A percentile compares a stretch with the other conserved stretches of the same genome.
These are phyloP conservation scores for Gnathonemus longibarbis DNA, from an alignment of 2,113 vertebrate genomes.

Conservation along the genomic window DNA sequence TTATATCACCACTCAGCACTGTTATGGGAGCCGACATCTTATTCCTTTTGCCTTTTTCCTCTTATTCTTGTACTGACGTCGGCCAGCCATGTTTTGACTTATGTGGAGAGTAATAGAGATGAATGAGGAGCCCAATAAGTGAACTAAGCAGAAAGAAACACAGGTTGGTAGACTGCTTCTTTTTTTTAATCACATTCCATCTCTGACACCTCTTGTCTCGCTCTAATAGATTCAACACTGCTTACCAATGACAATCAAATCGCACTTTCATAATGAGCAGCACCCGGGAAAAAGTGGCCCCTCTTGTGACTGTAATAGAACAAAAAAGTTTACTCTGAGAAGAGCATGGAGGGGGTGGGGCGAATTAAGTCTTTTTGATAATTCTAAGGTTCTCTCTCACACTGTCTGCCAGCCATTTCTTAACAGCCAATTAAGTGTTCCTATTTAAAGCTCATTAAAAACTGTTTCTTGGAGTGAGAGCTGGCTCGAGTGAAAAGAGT, in stretches of 20 bases:
- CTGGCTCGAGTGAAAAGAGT: conserved; percentile 65
- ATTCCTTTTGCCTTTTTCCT: conserved; percentile 56
- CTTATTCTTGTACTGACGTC: conserved; percentile 44
- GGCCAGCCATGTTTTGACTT: conserved; percentile 40
- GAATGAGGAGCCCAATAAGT: conserved; percentile 30
- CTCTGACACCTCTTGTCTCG: neutral
- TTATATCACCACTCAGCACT: conserved; percentile 68
- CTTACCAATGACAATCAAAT: conserved; percentile 14
- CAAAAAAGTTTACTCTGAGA: conserved; percentile 29
- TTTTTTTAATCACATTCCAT: conserved; percentile 19
- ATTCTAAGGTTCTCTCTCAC: conserved; percentile 22
- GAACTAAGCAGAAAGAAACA: conserved; percentile 12
- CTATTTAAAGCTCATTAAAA: conserved; percentile 39
- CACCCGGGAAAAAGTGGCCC: conserved; percentile 23
- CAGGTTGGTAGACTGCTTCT: neutral
- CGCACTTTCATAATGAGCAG: conserved; percentile 15
- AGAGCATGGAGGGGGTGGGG: conserved; percentile 7
- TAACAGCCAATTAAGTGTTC: conserved; percentile 30
- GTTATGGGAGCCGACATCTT: conserved; percentile 59
- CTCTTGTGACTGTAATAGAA: conserved; percentile 15
- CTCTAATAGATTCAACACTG: conserved; percentile 8
- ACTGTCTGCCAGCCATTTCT: conserved; percentile 25
- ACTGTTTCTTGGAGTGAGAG: conserved; percentile 27
- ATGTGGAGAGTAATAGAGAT: conserved; percentile 43
- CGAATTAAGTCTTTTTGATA: conserved; percentile 1